A percentile compares a stretch with the other conserved stretches of the same genome.
Evolutionary conservation across 2,888 invertebrate genomes (phyloP).

Genomic region (Halocaridina rubra): DNA sequence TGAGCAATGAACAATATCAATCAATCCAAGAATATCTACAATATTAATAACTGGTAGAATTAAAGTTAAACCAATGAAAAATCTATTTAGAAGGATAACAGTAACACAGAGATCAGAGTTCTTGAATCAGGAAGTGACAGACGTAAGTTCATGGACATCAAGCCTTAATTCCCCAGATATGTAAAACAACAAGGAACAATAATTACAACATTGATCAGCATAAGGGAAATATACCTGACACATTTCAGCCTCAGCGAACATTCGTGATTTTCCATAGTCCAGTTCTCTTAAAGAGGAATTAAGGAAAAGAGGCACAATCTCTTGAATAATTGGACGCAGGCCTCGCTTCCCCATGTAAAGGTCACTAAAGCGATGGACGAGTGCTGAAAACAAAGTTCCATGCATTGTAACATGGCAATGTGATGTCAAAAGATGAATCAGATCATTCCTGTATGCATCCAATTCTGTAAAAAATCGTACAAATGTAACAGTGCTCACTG

Average conservation of each 20-base stretch:
- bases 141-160: too few species aligned
- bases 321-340: neutral
- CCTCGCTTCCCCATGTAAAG: conserved; percentile 24
- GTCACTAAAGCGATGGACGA: neutral
- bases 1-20: too few species aligned
- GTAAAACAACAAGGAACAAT: too few species aligned
- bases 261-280: conserved; percentile 45
- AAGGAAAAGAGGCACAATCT: conserved; percentile 25
- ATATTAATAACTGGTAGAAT: too few species aligned
- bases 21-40: too few species aligned
- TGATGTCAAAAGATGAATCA: conserved; percentile 19
- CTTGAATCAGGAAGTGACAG: too few species aligned
- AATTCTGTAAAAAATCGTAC: neutral
- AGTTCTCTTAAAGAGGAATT: conserved; percentile 35
- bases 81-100: too few species aligned
- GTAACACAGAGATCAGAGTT: too few species aligned
- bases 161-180: too few species aligned
- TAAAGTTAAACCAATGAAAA: too few species aligned
- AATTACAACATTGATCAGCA: too few species aligned
- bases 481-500: too few species aligned
- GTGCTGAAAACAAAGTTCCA: conserved; percentile 7
- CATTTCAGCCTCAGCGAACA: conserved; percentile 54
- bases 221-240: conserved; percentile 40
- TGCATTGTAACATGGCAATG: conserved; percentile 39
- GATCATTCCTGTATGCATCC: neutral